Base-by-base conservation (phyloP, 2,113 vertebrate genomes). In the Cromileptes altivelis region DNA sequence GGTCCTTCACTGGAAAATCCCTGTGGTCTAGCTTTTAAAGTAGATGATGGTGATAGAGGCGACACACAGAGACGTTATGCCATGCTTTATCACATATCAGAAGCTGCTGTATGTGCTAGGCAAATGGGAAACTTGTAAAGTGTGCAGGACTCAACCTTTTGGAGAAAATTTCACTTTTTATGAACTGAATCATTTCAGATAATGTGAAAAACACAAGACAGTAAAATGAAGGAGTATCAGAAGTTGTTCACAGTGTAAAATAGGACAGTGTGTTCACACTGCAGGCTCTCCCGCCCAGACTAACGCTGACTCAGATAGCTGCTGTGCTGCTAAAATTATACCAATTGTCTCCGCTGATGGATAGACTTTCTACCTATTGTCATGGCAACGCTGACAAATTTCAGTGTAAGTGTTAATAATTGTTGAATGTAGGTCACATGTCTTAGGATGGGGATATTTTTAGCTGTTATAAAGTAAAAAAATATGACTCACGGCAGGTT, bases 301-400 rank as follows among this genome's bases (percentile, higher is more conserved):
- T 37, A 23, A 23, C 1, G 30, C 19, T 62, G 42, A 65, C 23
- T 77, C 72, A 47, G 40, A 57, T 5, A 7, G 56, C n/a, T 62
- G 21, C 62, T 42, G 21, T n/a, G 15, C 18, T 49, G 21, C 73
- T 37, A 70, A 56, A 76, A 76, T 49, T 62, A 70, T 9, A 70
- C 19, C 17, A 23, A 0, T 6, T 17, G 37, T 50, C 45, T 62
- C 37, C 53, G 6, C 33, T 25, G 40, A 70, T 40, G 11, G n/a
- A 50, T 63, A 6, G 12, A 2, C 12, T 30, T 33, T 84, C 1
- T 14, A n/a, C 27, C 0, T 3, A 52, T 72, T 58, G 74, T 67
- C 62, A 71, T 70, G 60, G 70, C 71, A 80, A 80, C 53, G 0
- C 65, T 55, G 61, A 10, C 30, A 57, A 4, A 65, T 58, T 81